Base-by-base conservation (phyloP, 2,888 invertebrate genomes). In the Phania funesta region DNA sequence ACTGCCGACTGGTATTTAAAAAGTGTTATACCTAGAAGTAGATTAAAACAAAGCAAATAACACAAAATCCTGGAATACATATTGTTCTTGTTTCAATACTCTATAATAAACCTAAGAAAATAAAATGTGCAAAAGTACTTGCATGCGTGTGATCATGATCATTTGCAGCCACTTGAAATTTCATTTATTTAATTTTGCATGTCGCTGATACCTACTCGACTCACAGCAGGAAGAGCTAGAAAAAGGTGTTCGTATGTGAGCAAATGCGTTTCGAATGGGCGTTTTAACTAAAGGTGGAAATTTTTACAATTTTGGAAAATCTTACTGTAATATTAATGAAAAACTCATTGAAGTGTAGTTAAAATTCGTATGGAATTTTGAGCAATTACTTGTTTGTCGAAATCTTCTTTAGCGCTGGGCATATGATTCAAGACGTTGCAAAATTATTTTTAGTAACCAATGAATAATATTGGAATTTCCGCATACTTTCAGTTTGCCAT, bases 101-200 rank as follows among this genome's bases (percentile, higher is more conserved):
- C 54, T 58, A n/a, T 9, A 54, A 52, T 16, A 32, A 44, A 54
- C 20, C 20, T 5, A 29, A 44, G 20, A 54, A 7, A 7, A 11
- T 18, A 20, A 60, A 38, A 38, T 48, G 54, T 50, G 48, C 50
- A 54, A 62, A 64, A 32, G 38, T 67, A 16, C 22, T 54, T 35
- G 22, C 9, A n/a, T 52, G 32, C 65, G 58, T 60, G 38, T 52
- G 60, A 35, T 76, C 54, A 68, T 62, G 77, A 67, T 82, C 48
- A 78, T 74, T 81, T 74, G 7, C 70, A 78, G 74, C 78, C 82
- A 78, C 78, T 82, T 82, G 78, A 78, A 56, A 64, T 50, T 56
- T 52, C 22, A 41, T 41, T 64, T 18, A 22, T 32, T 64, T 52
- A 46, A 54, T 64, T 60, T 76, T 70, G 68, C 68, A 68, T 78